phyloP scores from a whole-genome alignment of 1,140 invertebrate genomes.

The Bicyclus anynana region DNA sequence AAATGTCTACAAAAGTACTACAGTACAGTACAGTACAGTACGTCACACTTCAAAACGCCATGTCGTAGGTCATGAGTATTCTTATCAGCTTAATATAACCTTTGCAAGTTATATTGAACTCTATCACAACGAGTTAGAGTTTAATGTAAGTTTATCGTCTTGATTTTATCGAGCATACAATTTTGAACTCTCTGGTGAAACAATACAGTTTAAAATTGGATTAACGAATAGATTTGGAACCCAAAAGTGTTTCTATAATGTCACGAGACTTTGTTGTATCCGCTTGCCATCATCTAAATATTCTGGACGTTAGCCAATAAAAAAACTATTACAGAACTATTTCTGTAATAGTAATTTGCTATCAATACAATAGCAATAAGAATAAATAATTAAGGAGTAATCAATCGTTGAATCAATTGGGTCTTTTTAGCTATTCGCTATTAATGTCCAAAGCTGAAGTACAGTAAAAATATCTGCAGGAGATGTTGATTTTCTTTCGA shows the following conservation, averaged over 20 bases:
- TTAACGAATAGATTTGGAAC: neutral
- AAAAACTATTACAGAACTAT: no score
- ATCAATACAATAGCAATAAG: no score
- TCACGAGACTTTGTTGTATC: neutral
- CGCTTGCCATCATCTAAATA: conserved; percentile 6
- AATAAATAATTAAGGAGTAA: no score
- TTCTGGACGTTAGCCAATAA: conserved; percentile 6
- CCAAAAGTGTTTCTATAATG: neutral
- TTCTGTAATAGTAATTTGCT: no score
- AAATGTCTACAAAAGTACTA: no score
- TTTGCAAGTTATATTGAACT: neutral
- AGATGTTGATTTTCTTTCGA: no score
- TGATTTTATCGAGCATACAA: neutral
- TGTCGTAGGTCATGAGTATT: conserved; percentile 9
- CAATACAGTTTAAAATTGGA: neutral
- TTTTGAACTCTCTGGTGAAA: neutral
- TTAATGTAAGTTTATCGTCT: neutral
- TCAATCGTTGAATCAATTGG: no score
- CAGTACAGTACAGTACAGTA: neutral
- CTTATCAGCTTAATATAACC: neutral
- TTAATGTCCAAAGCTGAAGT: no score
- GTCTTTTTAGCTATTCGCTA: no score
- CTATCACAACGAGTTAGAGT: neutral
- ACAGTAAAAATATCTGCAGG: no score
- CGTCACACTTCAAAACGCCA: neutral